Conservation (phyloP, 1,140 invertebrate species). For the Melipona quadrifasciata region DNA sequence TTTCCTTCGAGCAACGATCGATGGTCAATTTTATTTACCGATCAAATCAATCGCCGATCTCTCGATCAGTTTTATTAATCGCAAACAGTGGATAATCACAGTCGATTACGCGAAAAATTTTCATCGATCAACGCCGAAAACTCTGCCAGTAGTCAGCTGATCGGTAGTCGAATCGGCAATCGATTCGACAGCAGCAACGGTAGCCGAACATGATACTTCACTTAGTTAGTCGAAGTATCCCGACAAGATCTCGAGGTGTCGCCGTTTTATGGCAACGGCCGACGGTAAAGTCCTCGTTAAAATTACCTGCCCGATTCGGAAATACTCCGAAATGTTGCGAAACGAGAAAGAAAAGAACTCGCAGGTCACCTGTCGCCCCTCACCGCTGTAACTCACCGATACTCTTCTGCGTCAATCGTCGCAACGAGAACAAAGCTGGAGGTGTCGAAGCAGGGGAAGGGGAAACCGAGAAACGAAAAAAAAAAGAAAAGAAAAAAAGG, state of each 20-base stretch:
- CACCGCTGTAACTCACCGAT: conserved; percentile 16
- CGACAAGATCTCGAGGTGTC: conserved; percentile 24
- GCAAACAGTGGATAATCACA: too few species aligned
- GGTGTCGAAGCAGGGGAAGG: background rate
- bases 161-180: background rate
- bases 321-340: background rate
- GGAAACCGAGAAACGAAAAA: background rate
- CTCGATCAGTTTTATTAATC: too few species aligned
- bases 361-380: conserved; percentile 44
- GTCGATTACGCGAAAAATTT: too few species aligned
- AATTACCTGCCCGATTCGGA: conserved; percentile 49
- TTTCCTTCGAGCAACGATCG: too few species aligned
- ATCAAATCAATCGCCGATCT: too few species aligned
- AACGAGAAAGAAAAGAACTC: background rate
- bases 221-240: conserved; percentile 56
- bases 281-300: conserved; percentile 28
- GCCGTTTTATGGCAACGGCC: conserved; percentile 52
- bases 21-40: too few species aligned
- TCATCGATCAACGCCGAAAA: too few species aligned
- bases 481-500: background rate
- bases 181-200: background rate
- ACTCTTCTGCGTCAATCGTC: conserved; percentile 34
- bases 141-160: background rate
- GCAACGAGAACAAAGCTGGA: conserved; percentile 6
- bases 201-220: conserved; percentile 56